phyloP scores from a whole-genome alignment of 2,797 vertebrate species.

The Brotula barbata region DNA sequence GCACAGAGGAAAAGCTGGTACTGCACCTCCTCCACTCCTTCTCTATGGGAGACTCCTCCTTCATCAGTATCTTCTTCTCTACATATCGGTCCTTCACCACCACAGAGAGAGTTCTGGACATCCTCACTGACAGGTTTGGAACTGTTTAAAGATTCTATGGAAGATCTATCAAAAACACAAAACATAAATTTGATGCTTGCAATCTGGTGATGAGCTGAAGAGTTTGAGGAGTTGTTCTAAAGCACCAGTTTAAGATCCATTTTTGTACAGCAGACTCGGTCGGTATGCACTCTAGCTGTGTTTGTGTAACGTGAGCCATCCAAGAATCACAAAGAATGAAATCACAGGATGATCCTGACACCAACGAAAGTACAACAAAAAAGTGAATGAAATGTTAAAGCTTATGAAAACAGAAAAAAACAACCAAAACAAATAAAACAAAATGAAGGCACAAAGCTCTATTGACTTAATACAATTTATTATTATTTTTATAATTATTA shows the following conservation, averaged over 20 bases:
- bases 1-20: conserved; percentile 85
- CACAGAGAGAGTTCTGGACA: conserved; percentile 79
- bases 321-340: background rate
- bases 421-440: too few species aligned
- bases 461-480: too few species aligned
- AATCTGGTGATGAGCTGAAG: too few species aligned
- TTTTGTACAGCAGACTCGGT: too few species aligned
- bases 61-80: conserved; percentile 85
- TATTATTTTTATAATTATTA: too few species aligned
- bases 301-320: conserved; percentile 3
- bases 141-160: background rate
- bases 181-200: too few species aligned
- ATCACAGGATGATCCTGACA: background rate
- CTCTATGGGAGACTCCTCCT: conserved; percentile 81
- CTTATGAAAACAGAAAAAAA: too few species aligned
- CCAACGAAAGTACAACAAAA: too few species aligned
- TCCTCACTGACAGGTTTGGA: conserved; percentile 83
- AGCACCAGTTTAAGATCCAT: too few species aligned
- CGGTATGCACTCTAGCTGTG: background rate
- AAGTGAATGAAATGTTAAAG: too few species aligned
- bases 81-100: conserved; percentile 88
- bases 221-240: too few species aligned
- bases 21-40: conserved; percentile 87
- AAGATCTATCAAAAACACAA: background rate
- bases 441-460: too few species aligned